phyloP scores from a whole-genome alignment of 2,113 vertebrate genomes.

The Pluvialis apricaria region DNA sequence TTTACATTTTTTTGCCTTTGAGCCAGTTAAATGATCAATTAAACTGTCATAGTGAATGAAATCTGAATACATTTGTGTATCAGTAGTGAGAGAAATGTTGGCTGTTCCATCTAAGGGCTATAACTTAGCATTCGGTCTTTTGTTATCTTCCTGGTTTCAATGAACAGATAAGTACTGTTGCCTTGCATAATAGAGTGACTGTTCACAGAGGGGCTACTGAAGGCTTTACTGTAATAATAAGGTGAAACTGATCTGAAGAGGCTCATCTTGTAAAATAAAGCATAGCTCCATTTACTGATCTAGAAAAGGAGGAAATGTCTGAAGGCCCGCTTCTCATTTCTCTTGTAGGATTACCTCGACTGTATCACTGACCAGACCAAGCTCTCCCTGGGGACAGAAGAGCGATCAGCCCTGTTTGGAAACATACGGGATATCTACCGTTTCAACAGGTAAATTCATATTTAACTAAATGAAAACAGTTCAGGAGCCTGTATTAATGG shows the following conservation, averaged over 20 bases:
- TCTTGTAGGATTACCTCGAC: conserved; percentile 89
- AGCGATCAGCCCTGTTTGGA: conserved; percentile 90
- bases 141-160: conserved; percentile 30
- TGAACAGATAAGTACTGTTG: conserved; percentile 53
- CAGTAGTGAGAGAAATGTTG: not conserved
- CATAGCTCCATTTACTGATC: not conserved
- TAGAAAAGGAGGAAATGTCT: conserved; percentile 24
- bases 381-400: conserved; percentile 85
- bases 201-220: conserved; percentile 31
- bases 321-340: conserved; percentile 41
- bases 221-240: conserved; percentile 17
- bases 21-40: not conserved
- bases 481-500: not conserved
- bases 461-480: not conserved
- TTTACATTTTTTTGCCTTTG: not conserved
- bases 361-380: conserved; percentile 88
- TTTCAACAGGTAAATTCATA: conserved; percentile 88
- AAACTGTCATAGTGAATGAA: not conserved
- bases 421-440: conserved; percentile 93
- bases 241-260: conserved; percentile 40
- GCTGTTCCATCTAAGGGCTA: not conserved
- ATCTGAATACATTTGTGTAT: conserved; percentile 7
- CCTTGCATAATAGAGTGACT: conserved; percentile 44
- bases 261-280: conserved; percentile 36
- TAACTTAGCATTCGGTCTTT: conserved; percentile 15